Percentiles rank a stretch among this genome's conserved stretches.
phyloP scores from a whole-genome alignment of 2,797 vertebrate genomes.

The Moxostoma hubbsi region DNA sequence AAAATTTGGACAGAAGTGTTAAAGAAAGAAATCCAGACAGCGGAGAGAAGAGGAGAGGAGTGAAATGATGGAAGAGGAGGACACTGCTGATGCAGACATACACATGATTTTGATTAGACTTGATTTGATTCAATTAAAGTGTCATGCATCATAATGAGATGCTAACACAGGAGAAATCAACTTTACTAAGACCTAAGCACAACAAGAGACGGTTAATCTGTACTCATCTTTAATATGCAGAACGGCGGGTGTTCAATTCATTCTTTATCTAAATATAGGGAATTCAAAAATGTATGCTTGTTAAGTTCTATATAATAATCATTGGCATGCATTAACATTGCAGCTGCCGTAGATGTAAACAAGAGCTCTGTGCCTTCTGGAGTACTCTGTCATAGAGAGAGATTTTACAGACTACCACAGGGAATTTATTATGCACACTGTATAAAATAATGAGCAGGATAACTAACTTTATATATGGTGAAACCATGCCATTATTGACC shows the following conservation, averaged over 20 bases:
- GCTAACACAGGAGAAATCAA: conserved; percentile 14
- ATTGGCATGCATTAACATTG: conserved; percentile 28
- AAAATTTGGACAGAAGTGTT: conserved; percentile 15
- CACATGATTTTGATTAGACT: conserved; percentile 57
- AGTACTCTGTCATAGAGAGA: too few species aligned
- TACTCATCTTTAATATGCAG: background rate
- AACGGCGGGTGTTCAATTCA: background rate
- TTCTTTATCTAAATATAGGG: conserved; percentile 14
- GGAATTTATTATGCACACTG: conserved; percentile 22
- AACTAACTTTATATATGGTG: conserved; percentile 14
- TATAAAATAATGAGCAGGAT: conserved; percentile 41
- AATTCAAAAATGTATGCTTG: conserved; percentile 11
- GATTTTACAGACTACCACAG: conserved; percentile 19
- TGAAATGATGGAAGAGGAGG: background rate
- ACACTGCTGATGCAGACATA: conserved; percentile 24
- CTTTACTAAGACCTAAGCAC: background rate
- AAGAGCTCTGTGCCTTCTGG: background rate
- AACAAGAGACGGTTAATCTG: background rate
- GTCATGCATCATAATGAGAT: conserved; percentile 13
- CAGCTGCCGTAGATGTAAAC: conserved; percentile 15
- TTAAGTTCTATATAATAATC: conserved; percentile 19
- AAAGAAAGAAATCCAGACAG: conserved; percentile 7
- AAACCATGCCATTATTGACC: conserved; percentile 32
- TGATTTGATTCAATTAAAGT: conserved; percentile 64
- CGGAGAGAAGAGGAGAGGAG: background rate